Conservation (phyloP, 2,797 vertebrate genomes). For the Lepidocolaptes lacrymiger region DNA sequence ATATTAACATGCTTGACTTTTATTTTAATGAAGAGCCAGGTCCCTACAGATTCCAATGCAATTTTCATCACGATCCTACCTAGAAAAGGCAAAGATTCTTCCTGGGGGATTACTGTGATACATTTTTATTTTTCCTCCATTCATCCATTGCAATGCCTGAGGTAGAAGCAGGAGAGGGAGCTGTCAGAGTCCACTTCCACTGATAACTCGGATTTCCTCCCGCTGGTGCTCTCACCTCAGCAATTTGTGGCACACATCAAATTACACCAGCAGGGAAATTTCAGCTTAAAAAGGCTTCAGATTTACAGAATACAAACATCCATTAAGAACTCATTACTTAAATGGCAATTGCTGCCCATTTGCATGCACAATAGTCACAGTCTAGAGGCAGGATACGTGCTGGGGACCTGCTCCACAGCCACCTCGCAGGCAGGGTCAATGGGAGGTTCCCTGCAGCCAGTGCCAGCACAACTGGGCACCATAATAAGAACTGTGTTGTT, state of each 20-base stretch:
- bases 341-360: background rate
- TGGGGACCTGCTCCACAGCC: background rate
- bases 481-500: background rate
- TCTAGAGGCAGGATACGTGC: background rate
- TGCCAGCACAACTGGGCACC: slow-evolving; percentile 1
- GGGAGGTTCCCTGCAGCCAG: background rate
- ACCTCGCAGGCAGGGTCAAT: background rate
- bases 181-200: background rate
- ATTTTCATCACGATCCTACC: background rate
- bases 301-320: background rate
- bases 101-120: background rate
- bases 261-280: background rate
- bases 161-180: background rate
- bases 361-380: background rate
- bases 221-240: background rate
- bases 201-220: background rate
- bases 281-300: background rate
- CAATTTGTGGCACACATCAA: background rate
- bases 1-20: background rate
- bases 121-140: background rate
- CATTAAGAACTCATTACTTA: background rate
- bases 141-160: background rate
- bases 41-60: background rate
- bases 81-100: background rate
- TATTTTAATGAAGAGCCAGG: background rate